Conservation (phyloP, 1,140 invertebrate genomes). For the Eumeta japonica region DNA sequence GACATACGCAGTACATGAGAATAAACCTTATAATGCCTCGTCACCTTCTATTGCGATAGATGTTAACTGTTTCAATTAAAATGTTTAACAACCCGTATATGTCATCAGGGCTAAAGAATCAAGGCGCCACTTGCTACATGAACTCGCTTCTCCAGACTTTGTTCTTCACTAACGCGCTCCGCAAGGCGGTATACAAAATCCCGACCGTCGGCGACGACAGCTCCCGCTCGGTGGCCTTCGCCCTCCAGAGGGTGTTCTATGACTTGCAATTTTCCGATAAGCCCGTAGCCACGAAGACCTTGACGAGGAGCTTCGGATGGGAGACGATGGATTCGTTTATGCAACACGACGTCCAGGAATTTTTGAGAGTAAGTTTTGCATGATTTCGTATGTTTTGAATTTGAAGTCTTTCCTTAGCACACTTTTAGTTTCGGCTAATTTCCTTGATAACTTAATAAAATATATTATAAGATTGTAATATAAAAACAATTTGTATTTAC, state of each 20-base stretch:
- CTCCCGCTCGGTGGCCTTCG: constrained; percentile 77
- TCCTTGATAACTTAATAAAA: too few species aligned
- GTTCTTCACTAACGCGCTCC: constrained; percentile 94
- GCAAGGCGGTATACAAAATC: constrained; percentile 97
- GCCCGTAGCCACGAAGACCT: constrained; percentile 97
- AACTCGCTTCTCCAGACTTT: constrained; percentile 97
- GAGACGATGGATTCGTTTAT: constrained; percentile 99
- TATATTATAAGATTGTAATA: too few species aligned
- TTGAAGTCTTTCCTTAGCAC: too few species aligned
- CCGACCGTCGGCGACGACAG: constrained; percentile 98
- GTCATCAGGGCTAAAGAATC: constrained; percentile 96
- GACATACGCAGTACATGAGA: too few species aligned
- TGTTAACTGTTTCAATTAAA: too few species aligned
- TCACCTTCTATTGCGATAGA: too few species aligned
- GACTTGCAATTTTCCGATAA: constrained; percentile 98
- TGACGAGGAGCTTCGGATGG: constrained; percentile 99
- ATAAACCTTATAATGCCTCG: too few species aligned
- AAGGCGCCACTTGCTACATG: constrained; percentile 99
- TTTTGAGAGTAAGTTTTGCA: constrained; percentile 33
- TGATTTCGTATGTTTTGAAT: background rate
- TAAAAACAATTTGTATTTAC: constrained; percentile 4
- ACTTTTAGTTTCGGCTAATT: too few species aligned
- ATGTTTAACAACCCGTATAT: too few species aligned
- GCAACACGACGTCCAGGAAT: constrained; percentile 91
- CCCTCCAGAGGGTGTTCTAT: constrained; percentile 96